Percentiles rank a stretch among this genome's conserved stretches.
These are phyloP conservation scores for Drosophila truncata DNA, from an alignment of 1,140 invertebrate genomes.

Conservation along the genomic window DNA sequence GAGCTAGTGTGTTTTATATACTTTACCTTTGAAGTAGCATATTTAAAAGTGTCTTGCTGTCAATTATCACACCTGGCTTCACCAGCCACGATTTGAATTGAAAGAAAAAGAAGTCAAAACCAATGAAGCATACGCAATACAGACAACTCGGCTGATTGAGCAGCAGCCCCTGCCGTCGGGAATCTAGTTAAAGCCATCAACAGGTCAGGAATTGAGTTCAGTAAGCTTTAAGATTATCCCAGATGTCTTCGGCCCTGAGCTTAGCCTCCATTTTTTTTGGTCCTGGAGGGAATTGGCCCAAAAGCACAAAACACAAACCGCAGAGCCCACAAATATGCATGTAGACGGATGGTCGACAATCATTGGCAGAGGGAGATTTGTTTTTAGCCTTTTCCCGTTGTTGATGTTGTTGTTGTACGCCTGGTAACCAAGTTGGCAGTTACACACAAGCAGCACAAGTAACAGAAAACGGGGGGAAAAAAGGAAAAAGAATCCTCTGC, in stretches of 20 bases:
- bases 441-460: slow-evolving; percentile 13
- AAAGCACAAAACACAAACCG: slow-evolving; percentile 34
- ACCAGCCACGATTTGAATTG: slow-evolving; percentile 12
- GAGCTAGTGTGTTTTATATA: neutral
- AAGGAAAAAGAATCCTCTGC: slow-evolving; percentile 31
- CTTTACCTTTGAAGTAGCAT: neutral
- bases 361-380: slow-evolving; percentile 53
- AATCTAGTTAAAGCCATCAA: slow-evolving; percentile 42
- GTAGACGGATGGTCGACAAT: slow-evolving; percentile 31
- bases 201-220: slow-evolving; percentile 39
- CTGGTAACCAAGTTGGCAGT: slow-evolving; percentile 29
- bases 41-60: slow-evolving; percentile 1
- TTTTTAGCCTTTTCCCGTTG: slow-evolving; percentile 42
- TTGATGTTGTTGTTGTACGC: slow-evolving; percentile 2
- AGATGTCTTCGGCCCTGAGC: slow-evolving; percentile 22
- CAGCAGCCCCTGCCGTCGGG: slow-evolving; percentile 13
- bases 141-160: slow-evolving; percentile 57
- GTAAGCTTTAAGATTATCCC: slow-evolving; percentile 50
- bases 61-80: slow-evolving; percentile 23
- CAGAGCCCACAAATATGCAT: slow-evolving; percentile 62
- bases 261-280: neutral
- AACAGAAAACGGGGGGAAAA: slow-evolving; percentile 1
- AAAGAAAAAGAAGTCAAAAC: slow-evolving; percentile 34
- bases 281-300: slow-evolving; percentile 10
- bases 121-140: slow-evolving; percentile 39